Percentiles rank a stretch among this genome's conserved stretches.
These are phyloP conservation scores for Nasonia vitripennis DNA, from an alignment of 1,140 invertebrate species.

Conservation along the genomic window DNA sequence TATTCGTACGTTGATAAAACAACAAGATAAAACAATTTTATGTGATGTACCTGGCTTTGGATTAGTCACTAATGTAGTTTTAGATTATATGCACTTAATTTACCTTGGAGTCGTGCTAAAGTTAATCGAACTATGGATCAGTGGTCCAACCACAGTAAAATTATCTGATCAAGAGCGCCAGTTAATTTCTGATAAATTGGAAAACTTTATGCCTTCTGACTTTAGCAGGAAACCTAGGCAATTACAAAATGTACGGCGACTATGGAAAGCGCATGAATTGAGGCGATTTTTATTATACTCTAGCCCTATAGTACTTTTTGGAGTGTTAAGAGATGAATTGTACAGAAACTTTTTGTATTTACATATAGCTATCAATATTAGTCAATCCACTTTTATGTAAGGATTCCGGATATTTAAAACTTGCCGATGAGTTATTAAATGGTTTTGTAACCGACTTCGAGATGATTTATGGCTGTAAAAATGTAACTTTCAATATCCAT, in stretches of 20 bases:
- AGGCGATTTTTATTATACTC: slow-evolving; percentile 1
- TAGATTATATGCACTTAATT: too few species aligned
- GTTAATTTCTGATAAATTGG: background rate
- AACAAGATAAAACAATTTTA: too few species aligned
- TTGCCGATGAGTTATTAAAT: slow-evolving; percentile 52
- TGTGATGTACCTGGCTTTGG: too few species aligned
- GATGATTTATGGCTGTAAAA: slow-evolving; percentile 58
- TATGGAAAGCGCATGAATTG: slow-evolving; percentile 3
- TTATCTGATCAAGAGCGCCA: too few species aligned
- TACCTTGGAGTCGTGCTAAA: too few species aligned
- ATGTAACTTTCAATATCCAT: slow-evolving; percentile 61
- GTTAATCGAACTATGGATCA: too few species aligned
- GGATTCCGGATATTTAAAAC: slow-evolving; percentile 25
- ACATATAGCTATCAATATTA: background rate
- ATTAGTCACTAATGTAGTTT: too few species aligned
- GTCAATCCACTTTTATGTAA: slow-evolving; percentile 75
- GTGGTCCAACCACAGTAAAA: too few species aligned
- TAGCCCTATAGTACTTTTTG: background rate
- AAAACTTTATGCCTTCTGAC: background rate
- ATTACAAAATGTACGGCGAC: background rate
- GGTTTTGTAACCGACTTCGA: slow-evolving; percentile 52
- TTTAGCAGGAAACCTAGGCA: background rate
- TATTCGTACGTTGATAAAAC: too few species aligned
- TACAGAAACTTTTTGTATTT: slow-evolving; percentile 8
- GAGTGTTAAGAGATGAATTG: background rate